Evolutionary conservation across 2,113 vertebrate species (phyloP), one percentile per base, ranked within the genome.

Genomic region (Phaetusa simplex): DNA sequence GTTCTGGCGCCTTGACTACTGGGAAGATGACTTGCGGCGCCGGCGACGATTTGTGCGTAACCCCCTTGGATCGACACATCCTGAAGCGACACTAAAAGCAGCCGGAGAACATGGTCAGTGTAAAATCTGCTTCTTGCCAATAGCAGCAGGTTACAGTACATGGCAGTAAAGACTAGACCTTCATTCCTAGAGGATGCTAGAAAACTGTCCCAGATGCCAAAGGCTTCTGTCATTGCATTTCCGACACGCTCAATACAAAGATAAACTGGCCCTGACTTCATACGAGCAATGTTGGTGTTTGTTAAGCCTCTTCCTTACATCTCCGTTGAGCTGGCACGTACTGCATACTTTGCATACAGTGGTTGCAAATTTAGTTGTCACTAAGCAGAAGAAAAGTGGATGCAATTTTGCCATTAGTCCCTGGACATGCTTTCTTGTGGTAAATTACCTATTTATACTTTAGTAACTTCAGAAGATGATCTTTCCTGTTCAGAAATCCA

Each of bases 1-100:
- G 98, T 99, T 99, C 98, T 99, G 99, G 99, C 99, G 99, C 99
- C 99, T 99, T 97, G 99, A 99, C 99, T 99, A 99, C 99, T 99
- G 99, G 99, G 99, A 99, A 98, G 99, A 99, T 98, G 99, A 99
- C 99, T 99, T 99, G 99, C 99, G 99, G 98, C 99, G 99, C 98
- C 99, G 99, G 95, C 98, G 99, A 91, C 99, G 99, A 97, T 99
- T 99, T 98, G 98, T 99, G 98, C 99, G 98, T 96, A 99, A 99
- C 99, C 99, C 99, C 97, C 98, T 99, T 56, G 99, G 99, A 98
- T 99, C 99, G 90, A 98, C 99, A 98, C 99, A 99, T 99, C 99
- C 99, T 72, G 99, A 99, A 99, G 99, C 99, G 78, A 99, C 99
- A 23, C 99, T 99, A 95, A 99, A 98, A 98, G 99, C 99, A 74